Conservation (phyloP, 2,113 vertebrate species). For the Sciurus niger region DNA sequence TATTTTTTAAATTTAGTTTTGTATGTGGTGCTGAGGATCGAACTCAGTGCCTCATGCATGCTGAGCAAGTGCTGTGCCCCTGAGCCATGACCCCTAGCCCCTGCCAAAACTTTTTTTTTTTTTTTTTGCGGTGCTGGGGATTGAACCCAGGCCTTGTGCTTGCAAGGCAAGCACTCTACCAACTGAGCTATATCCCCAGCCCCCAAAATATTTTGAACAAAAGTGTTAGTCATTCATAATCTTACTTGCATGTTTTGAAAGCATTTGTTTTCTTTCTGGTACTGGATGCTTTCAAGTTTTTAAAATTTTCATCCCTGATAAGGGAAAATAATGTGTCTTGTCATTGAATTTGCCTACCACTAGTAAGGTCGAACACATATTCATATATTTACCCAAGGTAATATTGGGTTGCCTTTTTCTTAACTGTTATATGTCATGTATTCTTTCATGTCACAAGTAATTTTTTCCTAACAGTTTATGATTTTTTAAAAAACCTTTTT, state of each 20-base stretch:
- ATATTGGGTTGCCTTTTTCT: neutral
- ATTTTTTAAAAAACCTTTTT: slow-evolving; percentile 3
- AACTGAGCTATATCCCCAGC: too few relatives aligned
- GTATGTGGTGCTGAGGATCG: too few relatives aligned
- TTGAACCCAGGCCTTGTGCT: too few relatives aligned
- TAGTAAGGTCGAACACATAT: neutral
- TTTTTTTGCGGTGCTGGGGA: too few relatives aligned
- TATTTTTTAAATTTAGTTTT: too few relatives aligned
- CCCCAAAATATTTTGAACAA: slow-evolving; percentile 52
- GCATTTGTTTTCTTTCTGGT: neutral
- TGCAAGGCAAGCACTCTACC: too few relatives aligned
- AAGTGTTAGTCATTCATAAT: neutral
- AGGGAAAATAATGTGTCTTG: neutral
- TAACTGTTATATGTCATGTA: neutral
- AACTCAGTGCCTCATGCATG: too few relatives aligned
- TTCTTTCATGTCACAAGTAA: neutral
- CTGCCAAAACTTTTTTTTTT: too few relatives aligned
- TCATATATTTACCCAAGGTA: slow-evolving; percentile 7
- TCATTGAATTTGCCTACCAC: neutral
- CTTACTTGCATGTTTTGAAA: neutral
- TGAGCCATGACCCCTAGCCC: too few relatives aligned
- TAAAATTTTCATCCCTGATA: neutral
- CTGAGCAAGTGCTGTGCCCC: too few relatives aligned
- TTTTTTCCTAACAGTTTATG: neutral
- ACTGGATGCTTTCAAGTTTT: neutral